These are phyloP conservation scores for Cololabis saira DNA, from an alignment of 2,113 vertebrate genomes.

Conservation along the genomic window DNA sequence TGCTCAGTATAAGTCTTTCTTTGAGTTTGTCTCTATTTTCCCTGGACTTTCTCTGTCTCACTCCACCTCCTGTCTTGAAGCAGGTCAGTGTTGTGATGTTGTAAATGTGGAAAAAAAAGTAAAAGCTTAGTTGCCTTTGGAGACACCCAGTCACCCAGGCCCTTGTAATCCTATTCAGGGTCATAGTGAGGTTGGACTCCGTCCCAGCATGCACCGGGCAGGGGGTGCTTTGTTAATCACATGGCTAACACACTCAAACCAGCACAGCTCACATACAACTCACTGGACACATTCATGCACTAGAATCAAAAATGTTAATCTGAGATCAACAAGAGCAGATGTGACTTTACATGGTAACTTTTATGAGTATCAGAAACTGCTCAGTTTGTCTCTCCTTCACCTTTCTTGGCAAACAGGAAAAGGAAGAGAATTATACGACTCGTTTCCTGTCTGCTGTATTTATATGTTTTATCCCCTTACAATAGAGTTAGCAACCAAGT, in stretches of 20 bases:
- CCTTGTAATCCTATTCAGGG: constrained; percentile 63
- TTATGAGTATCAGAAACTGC: constrained; percentile 6
- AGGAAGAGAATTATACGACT: constrained; percentile 60
- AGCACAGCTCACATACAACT: constrained; percentile 1
- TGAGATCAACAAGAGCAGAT: background rate
- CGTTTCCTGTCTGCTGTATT: constrained; percentile 61
- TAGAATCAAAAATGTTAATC: background rate
- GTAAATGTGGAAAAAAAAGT: constrained; percentile 30
- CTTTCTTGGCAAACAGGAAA: constrained; percentile 61
- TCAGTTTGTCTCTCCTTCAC: constrained; percentile 29
- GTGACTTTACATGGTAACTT: background rate
- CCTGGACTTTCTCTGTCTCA: constrained; percentile 10
- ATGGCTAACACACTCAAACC: background rate
- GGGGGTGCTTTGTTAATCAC: constrained; percentile 39
- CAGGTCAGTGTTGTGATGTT: constrained; percentile 20
- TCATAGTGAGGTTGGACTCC: constrained; percentile 35
- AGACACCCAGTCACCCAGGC: constrained; percentile 49
- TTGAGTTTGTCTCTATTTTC: constrained; percentile 15
- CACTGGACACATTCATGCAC: background rate
- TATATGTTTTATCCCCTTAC: constrained; percentile 33
- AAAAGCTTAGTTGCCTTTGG: constrained; percentile 47
- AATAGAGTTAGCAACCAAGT: constrained; percentile 24
- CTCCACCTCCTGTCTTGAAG: constrained; percentile 14
- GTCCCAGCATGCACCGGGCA: constrained; percentile 41
- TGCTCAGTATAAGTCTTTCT: constrained; percentile 9